These are phyloP conservation scores for Andrena fulva DNA, from an alignment of 2,888 invertebrate species.

Conservation along the genomic window DNA sequence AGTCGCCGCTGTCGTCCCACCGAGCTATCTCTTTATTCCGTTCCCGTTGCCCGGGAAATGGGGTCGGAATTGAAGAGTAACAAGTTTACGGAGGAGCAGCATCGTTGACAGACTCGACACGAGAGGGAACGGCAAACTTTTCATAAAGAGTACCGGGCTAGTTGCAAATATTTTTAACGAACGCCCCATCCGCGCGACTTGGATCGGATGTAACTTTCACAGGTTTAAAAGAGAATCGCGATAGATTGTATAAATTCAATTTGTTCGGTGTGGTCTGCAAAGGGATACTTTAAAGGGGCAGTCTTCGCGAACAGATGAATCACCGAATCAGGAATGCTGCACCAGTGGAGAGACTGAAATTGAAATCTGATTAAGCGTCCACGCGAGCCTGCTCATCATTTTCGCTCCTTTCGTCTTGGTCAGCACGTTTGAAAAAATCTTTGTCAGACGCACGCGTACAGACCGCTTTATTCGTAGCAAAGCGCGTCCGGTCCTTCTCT, in stretches of 20 bases:
- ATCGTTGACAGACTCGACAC: not conserved
- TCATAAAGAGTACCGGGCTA: not conserved
- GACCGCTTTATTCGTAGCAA: constrained; percentile 21
- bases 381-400: too few species aligned
- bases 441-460: not conserved
- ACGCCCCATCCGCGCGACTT: not conserved
- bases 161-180: not conserved
- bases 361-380: too few species aligned
- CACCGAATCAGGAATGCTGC: too few species aligned
- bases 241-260: too few species aligned
- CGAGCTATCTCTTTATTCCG: constrained; percentile 38
- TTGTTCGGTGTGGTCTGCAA: not conserved
- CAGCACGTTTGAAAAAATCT: constrained; percentile 6
- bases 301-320: too few species aligned
- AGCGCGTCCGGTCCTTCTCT: not conserved
- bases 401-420: not conserved
- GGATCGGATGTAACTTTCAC: not conserved
- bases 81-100: constrained; percentile 24
- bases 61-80: constrained; percentile 31
- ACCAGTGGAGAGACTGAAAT: too few species aligned
- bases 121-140: not conserved
- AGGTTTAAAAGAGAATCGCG: too few species aligned
- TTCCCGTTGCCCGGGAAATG: constrained; percentile 24
- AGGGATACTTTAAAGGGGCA: not conserved
- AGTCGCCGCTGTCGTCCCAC: not conserved